A percentile compares a stretch with the other conserved stretches of the same genome.
Conservation (phyloP, 1,140 invertebrate genomes). For the Meloidogyne exigua region DNA sequence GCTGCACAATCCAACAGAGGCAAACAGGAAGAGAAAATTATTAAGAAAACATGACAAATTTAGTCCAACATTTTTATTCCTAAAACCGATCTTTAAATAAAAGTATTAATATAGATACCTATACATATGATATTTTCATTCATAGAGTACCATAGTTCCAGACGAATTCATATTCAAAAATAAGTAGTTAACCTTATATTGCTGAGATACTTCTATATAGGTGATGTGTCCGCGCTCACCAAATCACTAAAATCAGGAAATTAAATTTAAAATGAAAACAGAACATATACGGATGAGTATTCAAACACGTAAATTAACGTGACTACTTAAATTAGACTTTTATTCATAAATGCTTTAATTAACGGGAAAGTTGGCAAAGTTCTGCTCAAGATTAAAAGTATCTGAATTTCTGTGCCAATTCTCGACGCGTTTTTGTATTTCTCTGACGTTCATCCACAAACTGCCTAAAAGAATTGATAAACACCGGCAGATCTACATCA, state of each 20-base stretch:
- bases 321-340: too few relatives aligned
- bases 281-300: too few relatives aligned
- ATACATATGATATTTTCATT: too few relatives aligned
- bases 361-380: neutral
- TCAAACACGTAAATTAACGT: too few relatives aligned
- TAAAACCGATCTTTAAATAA: neutral
- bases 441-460: constrained; percentile 46
- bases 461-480: constrained; percentile 49
- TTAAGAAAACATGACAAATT: neutral
- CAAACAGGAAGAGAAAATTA: neutral
- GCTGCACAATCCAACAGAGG: neutral
- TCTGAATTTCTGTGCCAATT: constrained; percentile 35
- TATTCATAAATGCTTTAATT: too few relatives aligned
- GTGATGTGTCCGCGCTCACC: too few relatives aligned
- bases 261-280: too few relatives aligned
- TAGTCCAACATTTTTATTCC: neutral
- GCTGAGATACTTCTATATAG: too few relatives aligned
- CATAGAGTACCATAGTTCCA: too few relatives aligned
- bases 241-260: too few relatives aligned
- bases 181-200: too few relatives aligned
- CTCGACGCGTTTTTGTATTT: constrained; percentile 27
- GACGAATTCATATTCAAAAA: too few relatives aligned
- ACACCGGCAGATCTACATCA: constrained; percentile 46
- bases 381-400: constrained; percentile 22
- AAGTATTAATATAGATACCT: neutral